phyloP scores from a whole-genome alignment of 2,797 vertebrate genomes.

The Eleutherodactylus coqui region DNA sequence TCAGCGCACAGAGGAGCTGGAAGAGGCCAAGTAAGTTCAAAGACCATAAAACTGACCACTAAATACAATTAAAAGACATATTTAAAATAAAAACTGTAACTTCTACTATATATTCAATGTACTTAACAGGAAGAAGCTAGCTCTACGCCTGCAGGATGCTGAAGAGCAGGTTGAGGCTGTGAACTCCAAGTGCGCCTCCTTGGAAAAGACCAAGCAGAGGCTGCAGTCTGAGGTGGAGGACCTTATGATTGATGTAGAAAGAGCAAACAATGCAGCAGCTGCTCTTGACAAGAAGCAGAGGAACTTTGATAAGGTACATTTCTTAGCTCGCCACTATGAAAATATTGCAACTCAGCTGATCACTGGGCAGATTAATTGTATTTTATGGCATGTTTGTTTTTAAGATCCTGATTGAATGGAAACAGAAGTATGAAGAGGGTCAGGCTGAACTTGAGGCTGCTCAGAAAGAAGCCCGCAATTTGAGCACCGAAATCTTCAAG shows the following conservation, averaged over 20 bases:
- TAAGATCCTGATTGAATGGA: slow-evolving; percentile 85
- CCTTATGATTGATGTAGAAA: slow-evolving; percentile 88
- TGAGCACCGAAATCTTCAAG: slow-evolving; percentile 87
- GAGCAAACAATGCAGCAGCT: slow-evolving; percentile 82
- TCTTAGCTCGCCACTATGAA: neutral
- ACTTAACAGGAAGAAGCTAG: slow-evolving; percentile 87
- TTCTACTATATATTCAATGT: slow-evolving; percentile 50
- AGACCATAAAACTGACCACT: neutral
- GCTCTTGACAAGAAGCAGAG: slow-evolving; percentile 89
- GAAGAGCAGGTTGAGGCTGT: slow-evolving; percentile 86
- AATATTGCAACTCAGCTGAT: neutral
- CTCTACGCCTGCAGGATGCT: slow-evolving; percentile 87
- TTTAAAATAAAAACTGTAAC: neutral
- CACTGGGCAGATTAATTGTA: neutral
- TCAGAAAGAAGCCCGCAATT: slow-evolving; percentile 82
- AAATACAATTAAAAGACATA: neutral
- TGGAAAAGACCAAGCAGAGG: slow-evolving; percentile 91
- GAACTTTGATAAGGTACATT: slow-evolving; percentile 85
- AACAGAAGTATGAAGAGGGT: slow-evolving; percentile 86
- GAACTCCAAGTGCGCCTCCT: slow-evolving; percentile 84
- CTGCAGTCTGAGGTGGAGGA: slow-evolving; percentile 89
- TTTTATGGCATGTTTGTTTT: neutral
- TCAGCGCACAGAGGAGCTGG: slow-evolving; percentile 70
- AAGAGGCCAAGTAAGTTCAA: slow-evolving; percentile 69
- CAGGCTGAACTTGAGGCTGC: slow-evolving; percentile 86